These are phyloP conservation scores for Procambarus virginalis DNA, from an alignment of 1,140 invertebrate species.

Conservation along the genomic window DNA sequence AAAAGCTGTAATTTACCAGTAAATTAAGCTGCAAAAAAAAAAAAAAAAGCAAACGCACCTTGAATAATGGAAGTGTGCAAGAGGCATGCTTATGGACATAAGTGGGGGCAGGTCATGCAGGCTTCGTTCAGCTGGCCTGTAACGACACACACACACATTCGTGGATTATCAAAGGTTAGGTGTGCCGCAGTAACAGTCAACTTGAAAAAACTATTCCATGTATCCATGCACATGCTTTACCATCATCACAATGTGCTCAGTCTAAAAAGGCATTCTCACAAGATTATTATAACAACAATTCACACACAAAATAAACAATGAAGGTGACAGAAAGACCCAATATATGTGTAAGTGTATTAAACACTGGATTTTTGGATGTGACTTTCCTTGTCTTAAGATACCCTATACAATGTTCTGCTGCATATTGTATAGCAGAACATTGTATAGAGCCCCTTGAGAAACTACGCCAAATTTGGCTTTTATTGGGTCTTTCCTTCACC, in stretches of 20 bases:
- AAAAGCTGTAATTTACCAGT: not conserved
- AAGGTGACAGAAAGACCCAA: not conserved
- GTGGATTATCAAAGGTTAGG: slow-evolving; percentile 3
- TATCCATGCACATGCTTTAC: slow-evolving; percentile 21
- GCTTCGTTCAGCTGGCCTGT: slow-evolving; percentile 58
- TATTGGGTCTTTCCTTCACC: too few species aligned
- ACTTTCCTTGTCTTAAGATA: too few species aligned
- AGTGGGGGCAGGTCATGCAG: slow-evolving; percentile 65
- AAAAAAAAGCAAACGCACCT: slow-evolving; percentile 45
- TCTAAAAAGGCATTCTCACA: not conserved
- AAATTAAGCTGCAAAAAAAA: not conserved
- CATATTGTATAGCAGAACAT: too few species aligned
- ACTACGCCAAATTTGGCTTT: too few species aligned
- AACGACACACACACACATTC: slow-evolving; percentile 36
- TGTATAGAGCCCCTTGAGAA: too few species aligned
- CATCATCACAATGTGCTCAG: not conserved
- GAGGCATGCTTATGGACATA: slow-evolving; percentile 60
- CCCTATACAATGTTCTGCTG: too few species aligned
- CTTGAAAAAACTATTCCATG: not conserved
- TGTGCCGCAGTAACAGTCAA: not conserved
- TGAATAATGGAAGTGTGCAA: slow-evolving; percentile 66
- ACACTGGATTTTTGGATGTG: too few species aligned
- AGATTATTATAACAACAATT: not conserved
- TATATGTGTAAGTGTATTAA: too few species aligned
- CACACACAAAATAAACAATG: not conserved